A percentile compares a stretch with the other conserved stretches of the same genome.
These are phyloP conservation scores for Sciurus vulgaris DNA, from an alignment of 2,797 vertebrate species.

Conservation along the genomic window DNA sequence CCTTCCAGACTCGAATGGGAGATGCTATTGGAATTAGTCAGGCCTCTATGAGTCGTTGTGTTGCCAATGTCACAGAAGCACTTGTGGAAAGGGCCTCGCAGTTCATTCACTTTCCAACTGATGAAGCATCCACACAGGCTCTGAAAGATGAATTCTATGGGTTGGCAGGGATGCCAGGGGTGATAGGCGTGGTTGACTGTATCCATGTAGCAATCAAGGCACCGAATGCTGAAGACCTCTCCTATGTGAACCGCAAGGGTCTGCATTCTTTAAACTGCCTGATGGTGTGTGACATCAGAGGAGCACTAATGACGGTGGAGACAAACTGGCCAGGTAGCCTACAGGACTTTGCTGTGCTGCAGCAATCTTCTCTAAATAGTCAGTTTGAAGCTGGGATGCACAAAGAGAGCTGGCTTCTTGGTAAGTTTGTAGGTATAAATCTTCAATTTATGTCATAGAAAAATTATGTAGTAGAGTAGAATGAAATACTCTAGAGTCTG, in stretches of 20 bases:
- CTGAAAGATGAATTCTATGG: conserved; percentile 94
- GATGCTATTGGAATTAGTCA: conserved; percentile 98
- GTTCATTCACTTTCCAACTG: conserved; percentile 93
- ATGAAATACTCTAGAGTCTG: neutral
- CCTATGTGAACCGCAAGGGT: conserved; percentile 95
- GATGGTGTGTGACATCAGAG: conserved; percentile 94
- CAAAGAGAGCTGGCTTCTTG: conserved; percentile 95
- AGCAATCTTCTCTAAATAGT: conserved; percentile 91
- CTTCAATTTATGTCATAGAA: neutral
- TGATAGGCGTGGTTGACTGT: conserved; percentile 96
- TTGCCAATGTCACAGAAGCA: conserved; percentile 96
- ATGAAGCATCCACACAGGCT: conserved; percentile 90
- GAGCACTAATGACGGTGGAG: conserved; percentile 93
- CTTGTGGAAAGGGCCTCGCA: conserved; percentile 95
- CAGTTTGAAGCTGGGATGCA: conserved; percentile 90
- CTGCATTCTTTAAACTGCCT: conserved; percentile 97
- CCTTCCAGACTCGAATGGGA: conserved; percentile 98
- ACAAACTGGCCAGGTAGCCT: conserved; percentile 95
- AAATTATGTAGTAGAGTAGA: neutral
- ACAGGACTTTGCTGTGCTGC: conserved; percentile 90
- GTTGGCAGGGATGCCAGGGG: conserved; percentile 94
- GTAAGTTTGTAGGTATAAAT: conserved; percentile 86
- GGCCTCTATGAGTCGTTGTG: conserved; percentile 98
- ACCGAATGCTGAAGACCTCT: conserved; percentile 96
- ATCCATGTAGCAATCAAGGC: conserved; percentile 96